Base-by-base conservation (phyloP, 2,113 vertebrate genomes). In the Hemicordylus capensis region DNA sequence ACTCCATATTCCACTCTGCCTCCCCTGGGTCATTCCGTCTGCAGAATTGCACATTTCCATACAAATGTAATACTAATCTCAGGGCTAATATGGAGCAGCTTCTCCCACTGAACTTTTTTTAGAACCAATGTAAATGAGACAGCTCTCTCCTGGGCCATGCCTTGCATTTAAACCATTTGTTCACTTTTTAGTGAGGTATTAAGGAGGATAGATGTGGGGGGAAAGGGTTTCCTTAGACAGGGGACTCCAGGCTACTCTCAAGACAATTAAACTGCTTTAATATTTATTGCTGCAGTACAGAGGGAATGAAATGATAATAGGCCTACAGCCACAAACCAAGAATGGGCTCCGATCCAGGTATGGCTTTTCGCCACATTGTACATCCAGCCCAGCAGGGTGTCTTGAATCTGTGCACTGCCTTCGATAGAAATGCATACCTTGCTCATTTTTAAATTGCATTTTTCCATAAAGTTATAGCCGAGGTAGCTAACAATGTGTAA, bases 11-110 rank as follows among this genome's bases (percentile, higher is more conserved):
- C 37, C 34, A 48, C 26, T 42, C 24, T n/a, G 34, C 63, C 20
- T 37, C 56, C 44, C 56, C 44, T 54, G 37, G 56, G 31, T 34
- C 22, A 78, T 79, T 46, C 59, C 39, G 48, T 83, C 81, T 79
- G 58, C 59, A 56, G 67, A 70, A 28, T 66, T 70, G 56, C 31
- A 75, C 37, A 69, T 81, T 80, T 81, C 67, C 72, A 72, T 84
- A 63, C 34, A 48, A 82, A 58, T 74, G 61, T 58, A 59, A 48
- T 56, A 67, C 54, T 80, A 75, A 80, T 76, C 28, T 56, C 34
- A 59, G 78, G 58, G 63, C 46, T 80, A 86, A 80, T 42, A 64
- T 51, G 54, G 79, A 80, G 48, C 22, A 80, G 48, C 69, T 74
- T 75, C 39, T 74, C 69, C 69, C 59, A 17, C 26, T 31, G 44